A percentile compares a stretch with the other conserved stretches of the same genome.
These are phyloP conservation scores for Clivina fossor DNA, from an alignment of 2,888 invertebrate genomes.

Conservation along the genomic window DNA sequence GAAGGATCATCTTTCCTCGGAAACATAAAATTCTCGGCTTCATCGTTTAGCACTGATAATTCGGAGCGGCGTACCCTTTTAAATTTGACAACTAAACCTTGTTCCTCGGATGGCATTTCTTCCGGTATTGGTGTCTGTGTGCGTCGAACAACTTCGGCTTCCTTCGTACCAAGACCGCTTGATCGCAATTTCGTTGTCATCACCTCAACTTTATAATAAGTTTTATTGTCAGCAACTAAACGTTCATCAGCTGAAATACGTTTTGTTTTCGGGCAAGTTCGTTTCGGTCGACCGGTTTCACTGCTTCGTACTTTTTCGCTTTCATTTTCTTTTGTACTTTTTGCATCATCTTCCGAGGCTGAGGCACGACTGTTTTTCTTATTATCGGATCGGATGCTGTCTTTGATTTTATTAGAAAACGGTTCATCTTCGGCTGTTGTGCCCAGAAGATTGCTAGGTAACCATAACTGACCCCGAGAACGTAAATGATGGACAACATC, in stretches of 20 bases:
- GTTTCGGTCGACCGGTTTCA: slow-evolving; percentile 17
- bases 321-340: slow-evolving; percentile 22
- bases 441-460: slow-evolving; percentile 47
- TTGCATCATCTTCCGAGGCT: slow-evolving; percentile 1
- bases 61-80: slow-evolving; percentile 74
- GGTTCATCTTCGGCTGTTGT: slow-evolving; percentile 51
- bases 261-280: slow-evolving; percentile 21
- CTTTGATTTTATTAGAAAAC: slow-evolving; percentile 44
- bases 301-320: slow-evolving; percentile 4
- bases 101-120: slow-evolving; percentile 45
- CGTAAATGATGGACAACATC: slow-evolving; percentile 50
- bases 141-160: slow-evolving; percentile 19
- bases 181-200: slow-evolving; percentile 69
- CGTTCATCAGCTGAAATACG: slow-evolving; percentile 56
- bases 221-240: slow-evolving; percentile 55
- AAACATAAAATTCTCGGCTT: slow-evolving; percentile 87
- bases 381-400: slow-evolving; percentile 37
- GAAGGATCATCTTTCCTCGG: slow-evolving; percentile 66
- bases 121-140: slow-evolving; percentile 35
- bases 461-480: slow-evolving; percentile 49
- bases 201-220: slow-evolving; percentile 74
- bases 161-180: slow-evolving; percentile 48
- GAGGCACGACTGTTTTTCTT: neutral
- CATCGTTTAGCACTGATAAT: slow-evolving; percentile 74
- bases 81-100: slow-evolving; percentile 70